Evolutionary conservation across 2,797 vertebrate species (phyloP), one percentile per base, ranked within the genome.

Genomic region (Rhinoraja longicauda): DNA sequence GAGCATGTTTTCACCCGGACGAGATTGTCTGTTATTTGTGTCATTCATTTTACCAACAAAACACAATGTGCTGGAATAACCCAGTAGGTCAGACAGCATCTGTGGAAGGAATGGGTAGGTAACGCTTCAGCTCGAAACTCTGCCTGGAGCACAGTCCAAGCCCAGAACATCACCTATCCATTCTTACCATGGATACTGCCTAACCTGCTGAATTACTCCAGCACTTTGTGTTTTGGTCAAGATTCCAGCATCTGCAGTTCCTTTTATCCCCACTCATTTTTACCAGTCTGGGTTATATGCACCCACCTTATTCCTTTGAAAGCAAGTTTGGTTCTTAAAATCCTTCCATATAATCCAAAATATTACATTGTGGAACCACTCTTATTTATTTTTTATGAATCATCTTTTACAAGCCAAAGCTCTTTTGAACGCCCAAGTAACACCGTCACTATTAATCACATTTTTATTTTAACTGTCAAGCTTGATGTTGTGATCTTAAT

Each of bases 361-460:
- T 59, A 45, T 57, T 82, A 15, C 5, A 57, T 59, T 12, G 45
- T 59, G 81, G 53, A 84, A 59, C 59, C 81, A 26, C 39, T 82
- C 79, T 57, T 84, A 59, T 59, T 29, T 45, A 84, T 84, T 59
- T 84, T 59, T 12, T 29, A 45, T 59, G 53, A 84, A 59, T 59
- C 26, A 84, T 59, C 81, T 59, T 26, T 29, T 29, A n/a, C 57
- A 84, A 53, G 59, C 59, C 81, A 59, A 84, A 12, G 24, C 0
- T n/a, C 24, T 84, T n/a, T 59, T 84, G 53, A 84, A 84, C 81
- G 53, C 24, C 53, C 84, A 26, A 84, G 81, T 84, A 29, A 84
- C 4, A 12, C 53, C 53, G 13, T 53, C 81, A n/a, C 59, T 29
- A 59, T 84, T 59, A 84, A 84, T 84, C 81, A 84, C 12, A 57